Evolutionary conservation across 2,888 invertebrate species (phyloP).

Genomic region (Mylabris sibirica): DNA sequence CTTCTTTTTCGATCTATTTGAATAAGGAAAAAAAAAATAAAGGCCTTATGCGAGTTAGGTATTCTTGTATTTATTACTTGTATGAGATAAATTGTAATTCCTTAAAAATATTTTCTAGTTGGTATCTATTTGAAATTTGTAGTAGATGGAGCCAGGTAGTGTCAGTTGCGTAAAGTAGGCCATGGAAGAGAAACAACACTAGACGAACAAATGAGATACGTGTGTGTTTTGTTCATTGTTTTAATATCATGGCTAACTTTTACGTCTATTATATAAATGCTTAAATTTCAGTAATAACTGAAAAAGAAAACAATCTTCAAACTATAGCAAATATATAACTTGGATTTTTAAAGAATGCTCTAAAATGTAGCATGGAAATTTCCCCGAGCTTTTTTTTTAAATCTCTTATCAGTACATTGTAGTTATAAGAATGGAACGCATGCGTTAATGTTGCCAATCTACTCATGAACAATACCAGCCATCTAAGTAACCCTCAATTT

Average conservation of each 20-base stretch:
- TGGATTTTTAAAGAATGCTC: not conserved
- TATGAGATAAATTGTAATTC: not conserved
- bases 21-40: not conserved
- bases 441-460: slow-evolving; percentile 30
- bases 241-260: slow-evolving; percentile 12
- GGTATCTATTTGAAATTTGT: slow-evolving; percentile 24
- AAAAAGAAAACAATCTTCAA: too few species aligned
- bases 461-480: slow-evolving; percentile 37
- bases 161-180: slow-evolving; percentile 32
- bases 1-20: slow-evolving; percentile 15
- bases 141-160: slow-evolving; percentile 34
- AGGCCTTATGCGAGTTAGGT: not conserved
- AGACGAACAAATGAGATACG: slow-evolving; percentile 14
- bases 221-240: slow-evolving; percentile 23
- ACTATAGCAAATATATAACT: too few species aligned
- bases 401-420: slow-evolving; percentile 12
- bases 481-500: slow-evolving; percentile 41
- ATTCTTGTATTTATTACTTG: too few species aligned
- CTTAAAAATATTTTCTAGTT: slow-evolving; percentile 17
- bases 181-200: slow-evolving; percentile 33
- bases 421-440: slow-evolving; percentile 16
- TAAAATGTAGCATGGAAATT: slow-evolving; percentile 28
- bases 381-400: slow-evolving; percentile 21
- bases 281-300: not conserved
- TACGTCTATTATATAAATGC: not conserved